phyloP scores from a whole-genome alignment of 1,140 invertebrate genomes.

The Sweltsa coloradensis region DNA sequence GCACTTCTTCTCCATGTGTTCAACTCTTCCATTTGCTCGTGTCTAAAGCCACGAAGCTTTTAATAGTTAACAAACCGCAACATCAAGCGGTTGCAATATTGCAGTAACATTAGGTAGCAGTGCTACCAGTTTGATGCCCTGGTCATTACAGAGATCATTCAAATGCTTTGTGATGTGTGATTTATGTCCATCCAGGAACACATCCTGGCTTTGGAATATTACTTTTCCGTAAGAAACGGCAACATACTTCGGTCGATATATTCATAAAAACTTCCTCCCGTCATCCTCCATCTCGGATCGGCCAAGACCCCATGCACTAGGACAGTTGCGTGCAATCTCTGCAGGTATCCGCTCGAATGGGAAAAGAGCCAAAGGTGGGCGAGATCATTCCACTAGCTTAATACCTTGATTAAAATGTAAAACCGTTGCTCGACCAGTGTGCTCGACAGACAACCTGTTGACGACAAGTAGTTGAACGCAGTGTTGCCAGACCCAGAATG shows the following conservation, averaged over 20 bases:
- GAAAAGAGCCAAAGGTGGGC: constrained; percentile 28
- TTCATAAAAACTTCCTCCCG: constrained; percentile 19
- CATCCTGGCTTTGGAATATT: constrained; percentile 17
- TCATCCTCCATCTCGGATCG: constrained; percentile 22
- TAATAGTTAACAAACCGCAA: constrained; percentile 25
- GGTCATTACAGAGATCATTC: constrained; percentile 27
- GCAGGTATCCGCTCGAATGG: constrained; percentile 23
- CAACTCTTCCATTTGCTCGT: constrained; percentile 14
- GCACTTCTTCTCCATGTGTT: constrained; percentile 16
- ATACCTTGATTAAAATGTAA: no score
- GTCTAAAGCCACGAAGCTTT: constrained; percentile 26
- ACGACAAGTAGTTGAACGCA: no score
- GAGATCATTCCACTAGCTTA: constrained; percentile 24
- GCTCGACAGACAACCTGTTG: no score
- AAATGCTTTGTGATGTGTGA: constrained; percentile 11
- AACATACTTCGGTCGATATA: constrained; percentile 21
- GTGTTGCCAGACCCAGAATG: no score
- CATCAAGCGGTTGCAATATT: constrained; percentile 30
- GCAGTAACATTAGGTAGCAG: constrained; percentile 31
- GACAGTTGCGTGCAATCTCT: constrained; percentile 18
- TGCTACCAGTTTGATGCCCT: constrained; percentile 27
- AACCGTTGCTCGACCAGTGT: no score
- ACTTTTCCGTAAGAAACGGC: constrained; percentile 16
- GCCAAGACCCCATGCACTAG: constrained; percentile 19
- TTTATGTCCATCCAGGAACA: constrained; percentile 21